A percentile compares a stretch with the other conserved stretches of the same genome.
These are phyloP conservation scores for Nephila pilipes DNA, from an alignment of 1,140 invertebrate genomes.

Conservation along the genomic window DNA sequence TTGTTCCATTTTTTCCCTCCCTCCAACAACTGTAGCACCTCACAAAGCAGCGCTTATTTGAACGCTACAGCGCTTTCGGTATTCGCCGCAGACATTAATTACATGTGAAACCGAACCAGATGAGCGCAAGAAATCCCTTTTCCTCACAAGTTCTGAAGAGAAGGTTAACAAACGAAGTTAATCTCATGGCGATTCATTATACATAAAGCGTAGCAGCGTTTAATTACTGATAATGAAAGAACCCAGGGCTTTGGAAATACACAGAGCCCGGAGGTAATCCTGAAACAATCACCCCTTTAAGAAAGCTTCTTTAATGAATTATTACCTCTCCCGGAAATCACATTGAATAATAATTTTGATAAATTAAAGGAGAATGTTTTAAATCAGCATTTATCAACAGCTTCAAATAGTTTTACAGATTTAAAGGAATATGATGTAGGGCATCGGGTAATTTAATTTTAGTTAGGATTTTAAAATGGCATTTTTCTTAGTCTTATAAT, in stretches of 20 bases:
- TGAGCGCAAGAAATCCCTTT: not conserved
- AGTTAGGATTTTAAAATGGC: too few species aligned
- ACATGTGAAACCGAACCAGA: not conserved
- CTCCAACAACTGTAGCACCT: not conserved
- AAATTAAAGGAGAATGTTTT: not conserved
- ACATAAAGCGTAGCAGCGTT: not conserved
- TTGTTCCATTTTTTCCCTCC: not conserved
- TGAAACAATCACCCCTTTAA: not conserved
- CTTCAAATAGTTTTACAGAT: not conserved
- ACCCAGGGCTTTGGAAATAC: not conserved
- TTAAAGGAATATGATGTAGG: too few species aligned
- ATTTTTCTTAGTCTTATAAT: too few species aligned
- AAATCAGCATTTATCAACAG: not conserved
- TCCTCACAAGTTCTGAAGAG: not conserved
- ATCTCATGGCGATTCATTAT: slow-evolving; percentile 25
- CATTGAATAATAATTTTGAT: not conserved
- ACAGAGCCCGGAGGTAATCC: not conserved
- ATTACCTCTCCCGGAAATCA: not conserved
- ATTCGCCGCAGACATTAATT: not conserved
- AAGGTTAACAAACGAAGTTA: slow-evolving; percentile 11
- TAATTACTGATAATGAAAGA: slow-evolving; percentile 44
- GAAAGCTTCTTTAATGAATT: not conserved
- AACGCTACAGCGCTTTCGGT: not conserved
- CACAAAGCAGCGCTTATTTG: not conserved
- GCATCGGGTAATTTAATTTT: too few species aligned